Base-by-base conservation (phyloP, 2,797 vertebrate genomes). In the Mormyrops attenuatus region DNA sequence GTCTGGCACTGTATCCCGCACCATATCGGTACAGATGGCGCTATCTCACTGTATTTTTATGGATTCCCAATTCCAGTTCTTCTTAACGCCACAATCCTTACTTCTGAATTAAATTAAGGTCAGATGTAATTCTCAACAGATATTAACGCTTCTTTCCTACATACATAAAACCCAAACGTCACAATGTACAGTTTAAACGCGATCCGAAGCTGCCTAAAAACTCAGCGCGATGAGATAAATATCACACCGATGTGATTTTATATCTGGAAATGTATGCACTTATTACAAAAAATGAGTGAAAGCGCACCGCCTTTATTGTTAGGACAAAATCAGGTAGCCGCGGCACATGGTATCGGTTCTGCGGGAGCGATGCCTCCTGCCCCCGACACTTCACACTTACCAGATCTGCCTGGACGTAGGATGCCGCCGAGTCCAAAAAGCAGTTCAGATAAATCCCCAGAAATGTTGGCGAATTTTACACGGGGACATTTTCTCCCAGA, bases 331-430 rank as follows among this genome's bases (percentile, higher is more conserved):
- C 41, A 13, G 9, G 44, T 49, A 52, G 49, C 9, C 22, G 44
- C 49, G 82, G 82, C 82, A 85, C 82, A 85, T 47, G 49, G 82
- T 50, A 11, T 30, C 82, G 4, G 22, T 52, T 49, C n/a, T 17
- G 22, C 44, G 9, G 82, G 49, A 52, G 49, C 49, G 11, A 50
- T 73, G 69, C 30, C 66, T 73, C 30, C 30, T 15, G 38, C 30
- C 4, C 34, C 80, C 69, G 69, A 73, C 44, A 84, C 47, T 49
- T 84, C 80, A 84, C 88, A 97, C 97, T 97, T 93, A 98, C 98
- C 96, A 93, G 95, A 93, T 93, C 94, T 93, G 95, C 69, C 95
- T 94, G 95, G 93, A 93, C 91, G 91, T 92, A 87, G 89, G 92
- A 91, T 91, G 91, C 91, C 90, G 89, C 93, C 92, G 95, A 96